Evolutionary conservation across 1,140 invertebrate species (phyloP).

Genomic region (Tenebrio molitor): DNA sequence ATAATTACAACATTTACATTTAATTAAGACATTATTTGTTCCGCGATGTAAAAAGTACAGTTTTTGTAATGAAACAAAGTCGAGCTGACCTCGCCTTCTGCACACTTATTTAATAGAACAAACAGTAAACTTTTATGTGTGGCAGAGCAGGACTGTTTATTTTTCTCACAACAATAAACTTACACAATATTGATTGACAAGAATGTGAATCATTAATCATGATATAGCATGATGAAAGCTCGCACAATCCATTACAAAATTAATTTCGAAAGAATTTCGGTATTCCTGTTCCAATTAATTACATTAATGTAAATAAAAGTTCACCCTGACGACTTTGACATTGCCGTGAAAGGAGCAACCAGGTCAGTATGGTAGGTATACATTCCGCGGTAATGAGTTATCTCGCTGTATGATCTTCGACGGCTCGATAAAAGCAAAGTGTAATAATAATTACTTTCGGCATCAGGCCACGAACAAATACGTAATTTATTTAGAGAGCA

Average conservation of each 20-base stretch:
- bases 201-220: slow-evolving; percentile 34
- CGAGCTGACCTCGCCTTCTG: no score
- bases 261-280: slow-evolving; percentile 29
- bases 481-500: slow-evolving; percentile 27
- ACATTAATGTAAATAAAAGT: slow-evolving; percentile 13
- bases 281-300: slow-evolving; percentile 25
- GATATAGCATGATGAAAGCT: slow-evolving; percentile 15
- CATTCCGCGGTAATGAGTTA: neutral
- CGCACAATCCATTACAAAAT: slow-evolving; percentile 24
- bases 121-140: neutral
- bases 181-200: slow-evolving; percentile 14
- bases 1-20: no score
- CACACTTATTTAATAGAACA: neutral
- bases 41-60: no score
- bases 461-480: slow-evolving; percentile 19
- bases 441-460: slow-evolving; percentile 13
- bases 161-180: slow-evolving; percentile 5
- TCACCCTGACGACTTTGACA: slow-evolving; percentile 15
- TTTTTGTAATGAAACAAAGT: no score
- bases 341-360: slow-evolving; percentile 10
- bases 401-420: neutral
- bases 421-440: neutral
- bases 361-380: neutral
- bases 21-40: no score
- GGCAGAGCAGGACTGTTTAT: neutral